Evolutionary conservation across 2,113 vertebrate genomes (phyloP), one percentile per base, ranked within the genome.

Genomic region (Aphyosemion australe): DNA sequence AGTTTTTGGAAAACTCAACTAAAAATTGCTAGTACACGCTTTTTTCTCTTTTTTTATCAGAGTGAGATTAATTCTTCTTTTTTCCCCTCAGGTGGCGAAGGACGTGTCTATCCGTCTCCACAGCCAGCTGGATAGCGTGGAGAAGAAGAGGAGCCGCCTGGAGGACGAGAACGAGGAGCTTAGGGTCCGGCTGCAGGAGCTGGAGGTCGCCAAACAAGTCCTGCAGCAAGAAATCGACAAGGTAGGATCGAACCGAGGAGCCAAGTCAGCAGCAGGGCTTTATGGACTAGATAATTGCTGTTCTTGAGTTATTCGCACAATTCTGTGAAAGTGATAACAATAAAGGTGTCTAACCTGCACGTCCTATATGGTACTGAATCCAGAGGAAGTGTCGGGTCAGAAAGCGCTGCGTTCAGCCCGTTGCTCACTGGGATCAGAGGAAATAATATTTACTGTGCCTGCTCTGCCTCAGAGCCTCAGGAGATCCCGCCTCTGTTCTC

Each of bases 131-230:
- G 97, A 98, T 80, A 89, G 74, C 0, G 94, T 96, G 75, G 97
- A 99, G 85, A 97, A 97, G 92, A 98, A 98, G 72, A 93, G 96
- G 83, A 91, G 87, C 7, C 88, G 90, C 18, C 91, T 98, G 83
- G 97, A 99, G 72, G 93, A 95, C 71, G 97, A 99, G 91, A 99
- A 98, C 0, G 97, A 99, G 87, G 95, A 96, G 37, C 91, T 98
- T 65, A 93, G 95, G 51, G 94, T 95, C 80, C 89, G 92, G 16
- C 93, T 98, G 26, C 95, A 98, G 0, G 97, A 99, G 85, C 93
- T 95, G 0, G 96, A 98, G 85, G 92, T 99, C 56, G 94, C 97
- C 82, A 99, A 97, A 80, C 97, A 99, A 90, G 97, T 99, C 82
- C 92, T 98, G 43, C 96, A 98, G 89, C 94, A 94, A 0, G 97